These are phyloP conservation scores for Agriopis aurantiaria DNA, from an alignment of 2,888 invertebrate genomes.

Conservation along the genomic window DNA sequence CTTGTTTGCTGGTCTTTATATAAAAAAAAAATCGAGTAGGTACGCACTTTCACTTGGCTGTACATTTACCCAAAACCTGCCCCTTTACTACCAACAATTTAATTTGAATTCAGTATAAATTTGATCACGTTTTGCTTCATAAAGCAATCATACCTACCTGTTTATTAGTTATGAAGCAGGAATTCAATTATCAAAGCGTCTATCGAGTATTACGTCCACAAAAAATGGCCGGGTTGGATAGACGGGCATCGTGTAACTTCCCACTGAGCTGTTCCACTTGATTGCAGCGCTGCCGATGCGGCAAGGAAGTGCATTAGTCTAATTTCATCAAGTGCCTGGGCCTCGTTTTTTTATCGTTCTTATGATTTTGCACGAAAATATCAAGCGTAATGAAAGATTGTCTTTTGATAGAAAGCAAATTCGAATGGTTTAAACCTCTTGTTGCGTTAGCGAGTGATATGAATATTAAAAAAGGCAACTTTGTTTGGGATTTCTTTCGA, in stretches of 20 bases:
- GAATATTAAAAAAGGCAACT: no score
- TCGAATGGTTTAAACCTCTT: no score
- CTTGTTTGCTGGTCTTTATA: no score
- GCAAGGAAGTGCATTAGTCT: conserved; percentile 38
- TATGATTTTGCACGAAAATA: no score
- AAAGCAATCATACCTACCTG: conserved; percentile 16
- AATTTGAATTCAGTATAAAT: not conserved
- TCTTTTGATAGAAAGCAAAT: no score
- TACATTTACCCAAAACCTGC: no score
- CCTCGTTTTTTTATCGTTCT: no score
- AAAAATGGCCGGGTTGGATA: conserved; percentile 20
- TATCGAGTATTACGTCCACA: conserved; percentile 21
- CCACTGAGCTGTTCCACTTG: conserved; percentile 36
- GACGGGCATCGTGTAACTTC: conserved; percentile 35
- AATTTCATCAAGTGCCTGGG: conserved; percentile 28
- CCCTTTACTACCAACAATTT: not conserved
- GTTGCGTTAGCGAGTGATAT: no score
- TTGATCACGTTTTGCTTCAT: conserved; percentile 4
- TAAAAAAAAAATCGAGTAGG: no score
- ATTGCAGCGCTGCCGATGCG: conserved; percentile 33
- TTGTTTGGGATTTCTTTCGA: no score
- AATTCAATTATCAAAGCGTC: conserved; percentile 25
- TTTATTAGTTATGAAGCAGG: conserved; percentile 25
- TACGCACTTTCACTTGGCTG: no score
- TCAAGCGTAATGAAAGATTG: no score